These are phyloP conservation scores for Labia minor DNA, from an alignment of 2,888 invertebrate genomes.

Conservation along the genomic window DNA sequence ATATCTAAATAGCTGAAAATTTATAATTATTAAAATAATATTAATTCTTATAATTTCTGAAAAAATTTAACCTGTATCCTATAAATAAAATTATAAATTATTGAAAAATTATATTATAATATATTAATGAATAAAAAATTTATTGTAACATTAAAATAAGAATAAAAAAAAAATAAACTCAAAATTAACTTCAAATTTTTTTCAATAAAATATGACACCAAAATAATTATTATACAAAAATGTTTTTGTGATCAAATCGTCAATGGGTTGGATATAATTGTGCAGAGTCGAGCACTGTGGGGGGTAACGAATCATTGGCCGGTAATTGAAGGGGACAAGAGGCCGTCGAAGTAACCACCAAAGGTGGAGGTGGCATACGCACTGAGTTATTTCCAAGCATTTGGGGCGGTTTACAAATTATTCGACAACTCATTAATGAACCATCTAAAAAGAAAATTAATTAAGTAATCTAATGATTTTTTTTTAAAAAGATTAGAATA, in stretches of 20 bases:
- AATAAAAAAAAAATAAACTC: neutral
- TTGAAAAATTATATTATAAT: too few species aligned
- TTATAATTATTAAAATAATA: too few species aligned
- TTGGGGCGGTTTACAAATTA: neutral
- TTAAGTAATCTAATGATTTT: too few species aligned
- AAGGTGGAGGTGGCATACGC: neutral
- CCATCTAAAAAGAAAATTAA: neutral
- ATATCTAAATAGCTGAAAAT: too few species aligned
- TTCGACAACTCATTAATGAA: neutral
- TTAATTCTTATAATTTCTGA: too few species aligned
- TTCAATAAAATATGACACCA: conserved; percentile 3
- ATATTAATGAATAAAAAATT: too few species aligned
- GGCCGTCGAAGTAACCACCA: neutral
- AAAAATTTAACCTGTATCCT: too few species aligned
- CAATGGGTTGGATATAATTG: neutral
- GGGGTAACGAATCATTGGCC: neutral
- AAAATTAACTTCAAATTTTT: conserved; percentile 13
- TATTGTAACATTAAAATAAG: neutral
- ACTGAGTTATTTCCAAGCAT: neutral
- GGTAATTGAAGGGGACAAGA: neutral
- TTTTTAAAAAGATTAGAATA: too few species aligned
- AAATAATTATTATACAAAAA: too few species aligned
- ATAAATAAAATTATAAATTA: too few species aligned
- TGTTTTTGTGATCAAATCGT: neutral
- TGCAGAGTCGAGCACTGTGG: neutral